Conservation (phyloP, 2,113 vertebrate genomes). For the Carettochelys insculpta region DNA sequence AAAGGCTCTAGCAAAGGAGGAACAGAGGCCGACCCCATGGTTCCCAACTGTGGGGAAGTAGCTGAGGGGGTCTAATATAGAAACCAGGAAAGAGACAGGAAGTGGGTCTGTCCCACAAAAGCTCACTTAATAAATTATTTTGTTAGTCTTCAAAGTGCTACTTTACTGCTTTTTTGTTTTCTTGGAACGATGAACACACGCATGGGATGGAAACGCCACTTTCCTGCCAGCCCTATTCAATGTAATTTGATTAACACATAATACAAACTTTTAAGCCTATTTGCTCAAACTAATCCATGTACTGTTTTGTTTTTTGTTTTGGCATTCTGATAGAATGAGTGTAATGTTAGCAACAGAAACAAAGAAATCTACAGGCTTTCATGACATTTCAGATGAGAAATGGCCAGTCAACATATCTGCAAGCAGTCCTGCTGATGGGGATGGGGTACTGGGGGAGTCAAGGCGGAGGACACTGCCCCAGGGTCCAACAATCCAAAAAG, state of each 20-base stretch:
- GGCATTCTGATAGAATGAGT: neutral
- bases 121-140: too few species aligned
- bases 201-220: neutral
- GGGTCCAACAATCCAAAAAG: too few species aligned
- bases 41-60: neutral
- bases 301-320: neutral
- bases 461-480: too few species aligned
- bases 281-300: too few species aligned
- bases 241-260: neutral
- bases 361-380: neutral
- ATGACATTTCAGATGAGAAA: neutral
- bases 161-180: too few species aligned
- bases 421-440: neutral
- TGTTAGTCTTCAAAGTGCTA: too few species aligned
- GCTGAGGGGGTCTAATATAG: neutral
- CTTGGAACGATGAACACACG: too few species aligned
- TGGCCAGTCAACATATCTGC: neutral
- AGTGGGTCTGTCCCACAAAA: too few species aligned
- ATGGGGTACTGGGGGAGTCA: too few species aligned
- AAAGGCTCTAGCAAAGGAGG: too few species aligned
- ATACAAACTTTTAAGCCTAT: neutral
- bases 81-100: neutral
- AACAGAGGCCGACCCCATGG: too few species aligned
- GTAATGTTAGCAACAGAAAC: neutral
- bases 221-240: neutral